Conservation (phyloP, 2,797 vertebrate species). For the Pelobates cultripes region DNA sequence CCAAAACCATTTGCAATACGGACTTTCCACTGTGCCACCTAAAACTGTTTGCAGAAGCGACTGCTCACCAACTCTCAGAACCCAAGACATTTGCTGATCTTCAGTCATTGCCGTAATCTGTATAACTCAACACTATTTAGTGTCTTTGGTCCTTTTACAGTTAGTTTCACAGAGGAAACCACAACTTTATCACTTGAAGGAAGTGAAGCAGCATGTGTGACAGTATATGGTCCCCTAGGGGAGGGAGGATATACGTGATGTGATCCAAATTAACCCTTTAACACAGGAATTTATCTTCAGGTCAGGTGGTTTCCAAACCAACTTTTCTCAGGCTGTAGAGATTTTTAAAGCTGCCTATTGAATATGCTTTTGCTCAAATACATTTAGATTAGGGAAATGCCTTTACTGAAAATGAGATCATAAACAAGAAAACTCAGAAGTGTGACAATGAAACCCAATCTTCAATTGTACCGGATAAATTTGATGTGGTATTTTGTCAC, state of each 20-base stretch:
- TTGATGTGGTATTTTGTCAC: no score
- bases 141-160: constrained; percentile 23
- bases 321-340: no score
- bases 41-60: not conserved
- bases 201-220: constrained; percentile 32
- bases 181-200: constrained; percentile 46
- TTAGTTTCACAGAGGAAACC: constrained; percentile 50
- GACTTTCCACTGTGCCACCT: not conserved
- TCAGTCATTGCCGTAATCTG: not conserved
- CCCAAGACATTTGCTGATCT: not conserved
- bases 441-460: no score
- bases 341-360: not conserved
- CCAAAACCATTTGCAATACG: not conserved
- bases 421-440: no score
- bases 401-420: no score
- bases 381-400: no score
- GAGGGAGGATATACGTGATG: not conserved
- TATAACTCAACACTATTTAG: not conserved
- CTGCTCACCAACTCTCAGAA: not conserved
- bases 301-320: not conserved
- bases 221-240: not conserved
- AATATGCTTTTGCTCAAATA: no score
- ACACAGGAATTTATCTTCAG: not conserved
- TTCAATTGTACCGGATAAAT: no score
- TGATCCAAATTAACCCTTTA: constrained; percentile 9